A percentile compares a stretch with the other conserved stretches of the same genome.
These are phyloP conservation scores for Drosophila triauraria DNA, from an alignment of 1,140 invertebrate species.

Conservation along the genomic window DNA sequence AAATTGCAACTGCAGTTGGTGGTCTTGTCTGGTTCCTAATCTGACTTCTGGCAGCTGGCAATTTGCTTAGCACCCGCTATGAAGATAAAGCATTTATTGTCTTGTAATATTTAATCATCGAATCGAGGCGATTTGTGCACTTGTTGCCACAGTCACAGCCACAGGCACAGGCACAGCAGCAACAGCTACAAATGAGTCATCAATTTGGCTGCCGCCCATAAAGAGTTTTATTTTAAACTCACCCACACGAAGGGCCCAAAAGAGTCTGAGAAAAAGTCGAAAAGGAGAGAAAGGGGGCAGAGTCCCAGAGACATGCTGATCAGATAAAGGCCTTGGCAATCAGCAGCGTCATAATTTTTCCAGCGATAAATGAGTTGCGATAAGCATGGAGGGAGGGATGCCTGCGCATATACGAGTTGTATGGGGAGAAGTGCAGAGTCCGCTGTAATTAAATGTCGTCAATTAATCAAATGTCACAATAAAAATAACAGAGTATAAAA, in stretches of 20 bases:
- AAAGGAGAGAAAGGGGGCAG: not conserved
- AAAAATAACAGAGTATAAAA: constrained; percentile 83
- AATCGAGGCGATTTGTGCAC: constrained; percentile 59
- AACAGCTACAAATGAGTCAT: constrained; percentile 68
- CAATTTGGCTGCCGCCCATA: constrained; percentile 65
- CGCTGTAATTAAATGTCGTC: constrained; percentile 84
- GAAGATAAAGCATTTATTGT: constrained; percentile 79
- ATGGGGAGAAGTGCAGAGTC: constrained; percentile 19
- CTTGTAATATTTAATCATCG: constrained; percentile 81
- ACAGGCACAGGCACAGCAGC: constrained; percentile 6
- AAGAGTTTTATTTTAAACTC: constrained; percentile 65
- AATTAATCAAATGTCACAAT: constrained; percentile 85
- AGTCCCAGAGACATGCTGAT: constrained; percentile 38
- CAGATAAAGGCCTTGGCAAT: constrained; percentile 79
- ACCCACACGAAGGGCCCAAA: constrained; percentile 44
- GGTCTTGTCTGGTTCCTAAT: constrained; percentile 61
- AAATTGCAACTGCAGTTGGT: constrained; percentile 3
- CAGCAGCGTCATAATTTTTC: constrained; percentile 84
- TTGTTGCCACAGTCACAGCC: constrained; percentile 56
- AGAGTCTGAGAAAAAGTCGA: not conserved
- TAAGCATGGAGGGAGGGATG: constrained; percentile 54
- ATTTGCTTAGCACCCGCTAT: constrained; percentile 74
- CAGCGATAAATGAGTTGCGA: constrained; percentile 84
- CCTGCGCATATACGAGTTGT: not conserved
- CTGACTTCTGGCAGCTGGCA: constrained; percentile 68